phyloP scores from a whole-genome alignment of 2,888 invertebrate species.

The Siphonodentalium dalli region DNA sequence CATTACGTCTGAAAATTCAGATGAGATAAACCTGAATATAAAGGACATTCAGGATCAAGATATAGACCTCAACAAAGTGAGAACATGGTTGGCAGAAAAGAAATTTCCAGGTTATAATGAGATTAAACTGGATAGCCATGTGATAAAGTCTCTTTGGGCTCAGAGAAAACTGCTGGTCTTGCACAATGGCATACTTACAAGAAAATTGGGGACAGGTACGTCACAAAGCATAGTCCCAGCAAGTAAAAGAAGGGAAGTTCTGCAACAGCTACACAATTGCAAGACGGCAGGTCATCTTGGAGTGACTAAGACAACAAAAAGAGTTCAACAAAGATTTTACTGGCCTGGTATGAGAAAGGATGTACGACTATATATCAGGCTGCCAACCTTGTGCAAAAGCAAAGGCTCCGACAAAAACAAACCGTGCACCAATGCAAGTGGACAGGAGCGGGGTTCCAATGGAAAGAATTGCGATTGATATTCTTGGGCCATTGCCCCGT shows the following conservation, averaged over 20 bases:
- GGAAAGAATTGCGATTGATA: constrained; percentile 23
- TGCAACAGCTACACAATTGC: constrained; percentile 3
- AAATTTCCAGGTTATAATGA: no score
- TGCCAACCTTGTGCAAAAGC: constrained; percentile 1
- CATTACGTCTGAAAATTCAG: no score
- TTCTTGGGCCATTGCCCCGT: constrained; percentile 18
- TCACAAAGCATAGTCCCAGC: constrained; percentile 6
- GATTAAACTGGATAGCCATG: no score
- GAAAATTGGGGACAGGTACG: no score
- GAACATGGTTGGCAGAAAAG: no score
- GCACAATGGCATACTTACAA: no score
- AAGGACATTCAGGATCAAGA: no score
- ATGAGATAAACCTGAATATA: no score
- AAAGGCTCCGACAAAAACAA: neutral
- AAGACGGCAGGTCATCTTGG: constrained; percentile 17
- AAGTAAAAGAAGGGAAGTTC: neutral
- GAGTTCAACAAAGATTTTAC: constrained; percentile 14
- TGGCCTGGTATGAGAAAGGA: constrained; percentile 12
- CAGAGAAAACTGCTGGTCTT: no score
- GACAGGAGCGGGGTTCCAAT: constrained; percentile 5
- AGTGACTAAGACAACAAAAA: constrained; percentile 4
- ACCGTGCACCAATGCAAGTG: neutral
- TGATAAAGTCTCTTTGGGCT: no score
- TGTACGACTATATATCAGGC: constrained; percentile 7
- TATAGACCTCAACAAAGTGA: no score